Percentiles rank a stretch among this genome's conserved stretches.
Conservation (phyloP, 2,113 vertebrate genomes). For the Xiphophorus maculatus region DNA sequence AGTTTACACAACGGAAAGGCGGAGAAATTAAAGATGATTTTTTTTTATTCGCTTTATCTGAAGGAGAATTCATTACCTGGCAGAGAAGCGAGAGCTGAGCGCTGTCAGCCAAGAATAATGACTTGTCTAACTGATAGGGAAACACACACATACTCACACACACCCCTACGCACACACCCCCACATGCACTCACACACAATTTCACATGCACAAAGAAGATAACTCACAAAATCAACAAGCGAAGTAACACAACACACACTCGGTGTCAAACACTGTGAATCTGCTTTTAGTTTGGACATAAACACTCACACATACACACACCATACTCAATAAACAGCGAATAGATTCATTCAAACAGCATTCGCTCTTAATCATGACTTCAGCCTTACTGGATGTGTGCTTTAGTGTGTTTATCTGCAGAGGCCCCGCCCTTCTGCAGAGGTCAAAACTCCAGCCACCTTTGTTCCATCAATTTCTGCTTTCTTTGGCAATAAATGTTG, state of each 20-base stretch:
- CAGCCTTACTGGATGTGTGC: neutral
- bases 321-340: neutral
- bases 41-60: conserved; percentile 62
- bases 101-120: conserved; percentile 69
- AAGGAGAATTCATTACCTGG: conserved; percentile 63
- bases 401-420: neutral
- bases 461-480: neutral
- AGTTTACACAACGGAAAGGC: conserved; percentile 58
- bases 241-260: neutral
- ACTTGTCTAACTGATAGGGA: conserved; percentile 59
- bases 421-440: neutral
- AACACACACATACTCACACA: conserved; percentile 24
- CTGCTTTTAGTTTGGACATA: neutral
- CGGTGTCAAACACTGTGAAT: neutral
- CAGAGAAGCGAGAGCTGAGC: conserved; percentile 56
- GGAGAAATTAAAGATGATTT: conserved; percentile 66
- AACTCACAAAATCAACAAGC: conserved; percentile 5
- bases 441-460: neutral
- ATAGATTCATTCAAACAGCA: neutral
- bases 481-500: too few relatives aligned
- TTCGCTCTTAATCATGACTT: neutral
- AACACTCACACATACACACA: neutral
- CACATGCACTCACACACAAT: conserved; percentile 14
- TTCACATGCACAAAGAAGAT: conserved; percentile 2
- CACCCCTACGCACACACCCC: conserved; percentile 5